A percentile compares a stretch with the other conserved stretches of the same genome.
These are phyloP conservation scores for Cantharis nigra DNA, from an alignment of 2,888 invertebrate genomes.

Conservation along the genomic window DNA sequence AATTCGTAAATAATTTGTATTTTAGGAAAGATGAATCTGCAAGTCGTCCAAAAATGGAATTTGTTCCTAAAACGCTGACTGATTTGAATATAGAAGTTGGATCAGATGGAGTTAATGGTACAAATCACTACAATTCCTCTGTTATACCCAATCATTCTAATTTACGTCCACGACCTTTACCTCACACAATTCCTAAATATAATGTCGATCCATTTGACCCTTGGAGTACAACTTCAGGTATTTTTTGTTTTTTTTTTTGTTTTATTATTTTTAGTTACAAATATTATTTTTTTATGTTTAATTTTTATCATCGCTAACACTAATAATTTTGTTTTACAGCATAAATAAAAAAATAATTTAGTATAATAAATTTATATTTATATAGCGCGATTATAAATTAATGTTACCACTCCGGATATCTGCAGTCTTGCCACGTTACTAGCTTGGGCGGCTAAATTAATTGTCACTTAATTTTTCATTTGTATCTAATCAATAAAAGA, in stretches of 20 bases:
- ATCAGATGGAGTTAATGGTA: slow-evolving; percentile 69
- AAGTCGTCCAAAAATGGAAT: slow-evolving; percentile 86
- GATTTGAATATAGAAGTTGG: slow-evolving; percentile 83
- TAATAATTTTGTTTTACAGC: background rate
- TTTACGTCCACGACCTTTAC: slow-evolving; percentile 50
- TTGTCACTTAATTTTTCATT: background rate
- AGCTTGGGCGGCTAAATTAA: background rate
- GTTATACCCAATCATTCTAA: slow-evolving; percentile 22
- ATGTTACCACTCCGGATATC: background rate
- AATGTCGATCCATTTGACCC: slow-evolving; percentile 62
- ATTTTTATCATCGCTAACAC: slow-evolving; percentile 30
- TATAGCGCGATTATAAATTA: background rate
- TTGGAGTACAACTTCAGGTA: slow-evolving; percentile 65
- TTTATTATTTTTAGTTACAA: slow-evolving; percentile 39
- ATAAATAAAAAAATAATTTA: background rate
- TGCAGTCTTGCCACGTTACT: background rate
- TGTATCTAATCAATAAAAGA: background rate
- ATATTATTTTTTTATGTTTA: slow-evolving; percentile 32
- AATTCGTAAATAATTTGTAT: background rate
- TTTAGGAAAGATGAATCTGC: slow-evolving; percentile 86
- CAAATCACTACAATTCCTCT: slow-evolving; percentile 53
- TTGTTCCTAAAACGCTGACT: slow-evolving; percentile 87
- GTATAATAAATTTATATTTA: background rate
- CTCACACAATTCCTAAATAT: slow-evolving; percentile 44
- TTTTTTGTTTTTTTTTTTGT: slow-evolving; percentile 45